Base-by-base conservation (phyloP, 1,140 invertebrate genomes). In the Patella vulgata region DNA sequence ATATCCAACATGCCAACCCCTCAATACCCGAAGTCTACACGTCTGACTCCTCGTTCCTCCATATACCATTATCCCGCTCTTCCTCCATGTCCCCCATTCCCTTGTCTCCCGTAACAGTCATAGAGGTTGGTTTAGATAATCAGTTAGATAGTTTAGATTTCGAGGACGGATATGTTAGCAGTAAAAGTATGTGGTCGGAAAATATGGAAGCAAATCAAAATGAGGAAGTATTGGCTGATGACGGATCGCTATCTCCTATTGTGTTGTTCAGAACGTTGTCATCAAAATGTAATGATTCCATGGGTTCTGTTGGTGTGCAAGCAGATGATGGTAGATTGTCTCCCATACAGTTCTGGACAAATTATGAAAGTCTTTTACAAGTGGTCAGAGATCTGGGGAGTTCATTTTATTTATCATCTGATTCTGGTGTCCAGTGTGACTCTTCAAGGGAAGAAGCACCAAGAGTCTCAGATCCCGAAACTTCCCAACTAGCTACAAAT, bases 91-190 rank as follows among this genome's bases (percentile, higher is more conserved):
- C 77, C 17, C 79, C 77, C 39, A 63, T 67, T 17, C 63, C 71
- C 0, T 59, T 70, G 33, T 78, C 76, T 1, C 79, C 79, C 17
- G 63, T 81, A 1, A 81, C 79, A 9, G 79, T 81, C 11, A 81
- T 81, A 19, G 79, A 81, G 43, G 70, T 79, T 1, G 63, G 72
- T 27, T 53, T 81, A 5, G 79, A 81, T 58, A 81, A 81, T 59
- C 71, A 73, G 48, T 74, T 74, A 51, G 79, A 81, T 53, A 74
- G 71, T 43, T 46, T 79, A 9, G 77, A 79, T 25, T 64, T 62
- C 11, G 77, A 75, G n/a, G 71, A 71, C 33, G 55, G 47, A n/a
- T n/a, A n/a, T n/a, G n/a, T n/a, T n/a, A n/a, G n/a, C n/a, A n/a
- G n/a, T n/a, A n/a, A n/a, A n/a, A n/a, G n/a, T n/a, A 36, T 14